A percentile compares a stretch with the other conserved stretches of the same genome.
Evolutionary conservation across 35 echinoderm and acorn worm species (phyloP).

Genomic region (Ophiothrix spiculata): DNA sequence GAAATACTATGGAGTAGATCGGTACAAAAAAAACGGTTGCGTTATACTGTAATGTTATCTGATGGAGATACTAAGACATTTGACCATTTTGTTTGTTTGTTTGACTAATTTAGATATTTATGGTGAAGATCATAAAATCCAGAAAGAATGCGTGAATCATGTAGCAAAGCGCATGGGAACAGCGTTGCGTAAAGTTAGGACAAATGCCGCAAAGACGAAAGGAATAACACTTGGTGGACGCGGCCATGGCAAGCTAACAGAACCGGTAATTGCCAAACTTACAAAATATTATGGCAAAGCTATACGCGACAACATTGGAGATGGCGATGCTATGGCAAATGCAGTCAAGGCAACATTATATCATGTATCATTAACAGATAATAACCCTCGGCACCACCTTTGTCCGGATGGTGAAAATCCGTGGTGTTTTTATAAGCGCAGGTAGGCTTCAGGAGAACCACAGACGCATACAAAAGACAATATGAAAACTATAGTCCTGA

Average conservation of each 20-base stretch:
- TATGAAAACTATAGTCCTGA: neutral
- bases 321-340: slow-evolving; percentile 19
- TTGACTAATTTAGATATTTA: slow-evolving; percentile 26
- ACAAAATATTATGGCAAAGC: slow-evolving; percentile 49
- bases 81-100: slow-evolving; percentile 21
- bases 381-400: slow-evolving; percentile 27
- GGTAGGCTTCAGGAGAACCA: neutral
- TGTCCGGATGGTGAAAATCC: slow-evolving; percentile 35
- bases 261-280: slow-evolving; percentile 22
- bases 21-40: neutral
- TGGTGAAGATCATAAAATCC: slow-evolving; percentile 18
- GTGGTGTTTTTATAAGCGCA: slow-evolving; percentile 24
- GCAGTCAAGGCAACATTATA: slow-evolving; percentile 18
- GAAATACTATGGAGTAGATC: neutral
- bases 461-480: neutral
- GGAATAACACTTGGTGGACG: slow-evolving; percentile 18
- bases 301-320: slow-evolving; percentile 40
- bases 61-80: slow-evolving; percentile 51
- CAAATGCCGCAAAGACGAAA: neutral
- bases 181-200: slow-evolving; percentile 24
- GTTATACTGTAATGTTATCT: slow-evolving; percentile 27
- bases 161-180: slow-evolving; percentile 51
- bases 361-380: slow-evolving; percentile 41
- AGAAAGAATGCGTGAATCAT: slow-evolving; percentile 41
- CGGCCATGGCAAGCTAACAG: slow-evolving; percentile 22